These are phyloP conservation scores for Mesocricetus auratus DNA, from an alignment of 2,113 vertebrate species.

Conservation along the genomic window DNA sequence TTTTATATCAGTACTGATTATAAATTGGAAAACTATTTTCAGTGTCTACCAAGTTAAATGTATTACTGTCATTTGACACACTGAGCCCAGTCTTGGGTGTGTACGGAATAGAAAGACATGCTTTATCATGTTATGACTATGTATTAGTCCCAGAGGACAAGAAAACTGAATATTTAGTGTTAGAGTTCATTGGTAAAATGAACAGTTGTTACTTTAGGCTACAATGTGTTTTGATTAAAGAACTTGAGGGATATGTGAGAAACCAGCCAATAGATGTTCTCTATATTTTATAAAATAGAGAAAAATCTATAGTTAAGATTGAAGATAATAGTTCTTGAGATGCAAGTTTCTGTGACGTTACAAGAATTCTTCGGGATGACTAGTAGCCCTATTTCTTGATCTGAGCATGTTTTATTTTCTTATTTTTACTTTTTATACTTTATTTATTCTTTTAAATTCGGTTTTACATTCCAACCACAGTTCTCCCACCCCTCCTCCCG, in stretches of 20 bases:
- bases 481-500: too few relatives aligned
- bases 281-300: background rate
- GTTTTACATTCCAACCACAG: too few relatives aligned
- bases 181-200: background rate
- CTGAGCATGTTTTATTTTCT: too few relatives aligned
- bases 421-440: too few relatives aligned
- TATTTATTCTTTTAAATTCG: too few relatives aligned
- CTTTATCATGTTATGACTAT: background rate
- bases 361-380: background rate
- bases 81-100: background rate
- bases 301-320: background rate
- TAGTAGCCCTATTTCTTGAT: background rate
- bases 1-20: background rate
- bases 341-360: background rate
- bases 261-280: background rate
- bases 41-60: background rate
- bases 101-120: background rate
- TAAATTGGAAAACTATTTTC: constrained; percentile 21
- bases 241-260: background rate
- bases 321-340: background rate
- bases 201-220: background rate
- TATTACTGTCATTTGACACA: background rate
- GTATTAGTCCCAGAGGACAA: background rate
- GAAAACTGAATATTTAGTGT: background rate
- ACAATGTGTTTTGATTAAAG: background rate